Evolutionary conservation across 1,140 invertebrate genomes (phyloP), one percentile per base, ranked within the genome.

Genomic region (Dolichoris vasculosae): DNA sequence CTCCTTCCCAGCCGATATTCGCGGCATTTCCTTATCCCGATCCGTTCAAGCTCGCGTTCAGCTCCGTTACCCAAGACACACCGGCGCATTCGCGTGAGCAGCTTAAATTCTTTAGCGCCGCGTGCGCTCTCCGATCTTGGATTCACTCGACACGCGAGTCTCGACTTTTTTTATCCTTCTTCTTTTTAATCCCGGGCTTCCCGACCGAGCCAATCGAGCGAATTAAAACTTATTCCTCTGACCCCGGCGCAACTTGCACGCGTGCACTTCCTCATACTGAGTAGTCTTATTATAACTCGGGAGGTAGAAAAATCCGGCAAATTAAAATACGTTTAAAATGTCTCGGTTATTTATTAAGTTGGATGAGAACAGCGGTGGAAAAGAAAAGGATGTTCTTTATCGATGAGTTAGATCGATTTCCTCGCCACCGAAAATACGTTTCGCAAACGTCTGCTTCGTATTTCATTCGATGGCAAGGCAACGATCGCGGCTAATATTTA

Each of bases 21-120:
- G 76, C 51, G 48, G 64, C 15, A 55, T 63, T 79, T 63, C n/a
- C 32, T 67, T 35, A 78, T 87, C 83, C 73, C 82, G 83, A 69
- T 11, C n/a, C 43, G 43, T 64, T 38, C 71, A 46, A 48, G 43
- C 87, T 59, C 55, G 55, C 20, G 23, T 9, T 0, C 55, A 59
- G 55, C 80, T 84, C 75, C 76, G 51, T 81, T 67, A 76, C 86
- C 83, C 87, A 73, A 73, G 51, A 2, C 32, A 13, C 3, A 15
- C 30, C 83, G 46, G 76, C 73, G 32, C 79, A 82, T 77, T 84
- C 83, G 86, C 87, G 84, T 87, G 87, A 84, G 85, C 86, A 77
- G 85, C 85, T 86, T 83, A 81, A 86, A 88, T 85, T 86, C 85
- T 82, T 71, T 51, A 82, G 87, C 86, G 88, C 89, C 90, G 86